These are phyloP conservation scores for Channa argus DNA, from an alignment of 2,113 vertebrate genomes.

Conservation along the genomic window DNA sequence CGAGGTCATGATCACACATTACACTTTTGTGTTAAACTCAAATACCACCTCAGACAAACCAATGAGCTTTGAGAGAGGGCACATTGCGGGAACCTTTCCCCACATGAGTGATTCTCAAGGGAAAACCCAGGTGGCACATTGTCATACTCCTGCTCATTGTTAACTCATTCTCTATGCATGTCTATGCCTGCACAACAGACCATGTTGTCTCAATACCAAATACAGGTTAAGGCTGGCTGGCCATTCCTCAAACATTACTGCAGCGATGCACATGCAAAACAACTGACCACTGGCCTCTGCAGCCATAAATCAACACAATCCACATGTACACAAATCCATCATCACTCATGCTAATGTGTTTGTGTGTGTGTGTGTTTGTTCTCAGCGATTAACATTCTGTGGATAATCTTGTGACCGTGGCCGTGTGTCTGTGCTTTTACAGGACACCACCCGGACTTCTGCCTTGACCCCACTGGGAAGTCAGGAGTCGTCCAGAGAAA, in stretches of 20 bases:
- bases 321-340: constrained; percentile 38
- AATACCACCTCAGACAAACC: constrained; percentile 43
- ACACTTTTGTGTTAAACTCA: constrained; percentile 46
- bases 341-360: constrained; percentile 24
- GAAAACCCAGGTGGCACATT: constrained; percentile 36
- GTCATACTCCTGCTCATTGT: constrained; percentile 17
- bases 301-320: constrained; percentile 53
- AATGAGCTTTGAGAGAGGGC: constrained; percentile 35
- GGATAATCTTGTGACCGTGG: constrained; percentile 58
- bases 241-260: constrained; percentile 70
- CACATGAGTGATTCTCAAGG: constrained; percentile 43
- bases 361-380: constrained; percentile 34
- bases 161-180: constrained; percentile 29
- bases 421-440: constrained; percentile 26
- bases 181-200: constrained; percentile 53
- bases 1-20: constrained; percentile 44
- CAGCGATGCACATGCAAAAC: constrained; percentile 45
- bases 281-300: constrained; percentile 38
- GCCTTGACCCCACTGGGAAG: constrained; percentile 45
- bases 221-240: constrained; percentile 59
- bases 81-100: constrained; percentile 37
- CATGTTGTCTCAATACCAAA: neutral
- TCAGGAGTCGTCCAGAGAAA: constrained; percentile 57
- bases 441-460: constrained; percentile 40
- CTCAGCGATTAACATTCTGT: constrained; percentile 56